Evolutionary conservation across 2,113 vertebrate genomes (phyloP), one percentile per base, ranked within the genome.

Genomic region (Rafetus swinhoei): DNA sequence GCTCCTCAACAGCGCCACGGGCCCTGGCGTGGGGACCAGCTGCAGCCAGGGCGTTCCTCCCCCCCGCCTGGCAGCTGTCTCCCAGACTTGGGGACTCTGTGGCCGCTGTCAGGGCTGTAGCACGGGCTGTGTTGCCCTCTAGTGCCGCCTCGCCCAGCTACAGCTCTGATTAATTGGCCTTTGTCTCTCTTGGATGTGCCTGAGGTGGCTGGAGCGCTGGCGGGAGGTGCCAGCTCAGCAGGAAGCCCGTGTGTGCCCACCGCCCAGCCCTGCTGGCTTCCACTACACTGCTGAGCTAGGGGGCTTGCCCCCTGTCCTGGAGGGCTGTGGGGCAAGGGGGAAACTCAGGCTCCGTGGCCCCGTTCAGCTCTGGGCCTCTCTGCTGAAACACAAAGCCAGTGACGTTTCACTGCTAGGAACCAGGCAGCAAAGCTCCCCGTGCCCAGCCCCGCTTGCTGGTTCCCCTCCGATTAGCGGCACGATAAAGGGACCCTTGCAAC

Each of bases 111-210:
- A 50, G 77, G 32, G 12, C 74, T 9, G 62, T 59, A 8, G 15
- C 69, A 2, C 45, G 69, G 87, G 29, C 89, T 92, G 52, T 92
- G 85, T 39, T 82, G 74, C 90, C 88, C 82, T 35, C 93, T 83
- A 93, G 89, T 60, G 84, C 81, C 88, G 22, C 7, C 53, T 1
- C 5, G 0, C 4, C 39, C 83, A 62, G 69, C 65, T 79, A 53
- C 88, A 94, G 29, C 6, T 11, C 53, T 25, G 13, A 18, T 24
- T 54, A 6, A 19, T 50, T 54, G 53, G 4, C 16, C 2, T 50
- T 56, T 56, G 45, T 13, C 56, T 85, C 85, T 45, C 21, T 50
- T 69, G 29, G 65, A 12, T 21, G 50, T 72, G 57, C 35, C 56
- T 6, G 18, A 21, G 1, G n/a, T 21, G n/a, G n/a, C 18, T 15